Conservation (phyloP, 2,888 invertebrate species). For the Epinotia bilunana region DNA sequence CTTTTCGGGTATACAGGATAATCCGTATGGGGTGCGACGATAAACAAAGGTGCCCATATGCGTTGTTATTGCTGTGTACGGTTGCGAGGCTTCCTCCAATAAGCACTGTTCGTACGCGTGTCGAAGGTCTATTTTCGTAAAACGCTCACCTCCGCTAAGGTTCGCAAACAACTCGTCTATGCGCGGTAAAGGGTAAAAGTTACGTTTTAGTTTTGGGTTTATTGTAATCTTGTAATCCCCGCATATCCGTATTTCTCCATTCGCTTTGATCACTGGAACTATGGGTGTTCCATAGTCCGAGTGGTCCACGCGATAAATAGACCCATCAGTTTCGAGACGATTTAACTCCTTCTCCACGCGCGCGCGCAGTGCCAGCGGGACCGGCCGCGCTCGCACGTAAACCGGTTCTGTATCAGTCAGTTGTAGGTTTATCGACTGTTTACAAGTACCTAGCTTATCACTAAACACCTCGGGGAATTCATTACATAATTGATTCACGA, state of each 20-base stretch:
- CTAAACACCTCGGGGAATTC: slow-evolving; percentile 44
- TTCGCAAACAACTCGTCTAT: slow-evolving; percentile 39
- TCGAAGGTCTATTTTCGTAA: slow-evolving; percentile 37
- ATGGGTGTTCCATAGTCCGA: slow-evolving; percentile 17
- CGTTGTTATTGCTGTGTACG: slow-evolving; percentile 45
- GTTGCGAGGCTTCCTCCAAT: slow-evolving; percentile 42
- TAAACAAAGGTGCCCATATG: slow-evolving; percentile 50
- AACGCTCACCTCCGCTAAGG: slow-evolving; percentile 41
- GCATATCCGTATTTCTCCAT: background rate
- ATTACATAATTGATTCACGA: slow-evolving; percentile 25
- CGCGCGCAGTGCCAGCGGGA: slow-evolving; percentile 44
- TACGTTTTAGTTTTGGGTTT: slow-evolving; percentile 41
- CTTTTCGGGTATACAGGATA: slow-evolving; percentile 49
- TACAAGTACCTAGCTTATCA: slow-evolving; percentile 45
- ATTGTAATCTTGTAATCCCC: slow-evolving; percentile 22
- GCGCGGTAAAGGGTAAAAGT: slow-evolving; percentile 38
- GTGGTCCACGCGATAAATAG: slow-evolving; percentile 42
- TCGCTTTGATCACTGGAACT: slow-evolving; percentile 14
- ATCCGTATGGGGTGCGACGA: slow-evolving; percentile 47
- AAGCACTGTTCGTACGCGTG: slow-evolving; percentile 32
- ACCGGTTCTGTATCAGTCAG: slow-evolving; percentile 36
- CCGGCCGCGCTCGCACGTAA: slow-evolving; percentile 39
- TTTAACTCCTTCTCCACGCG: slow-evolving; percentile 39
- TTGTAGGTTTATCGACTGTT: slow-evolving; percentile 38
- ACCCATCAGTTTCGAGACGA: slow-evolving; percentile 42